These are phyloP conservation scores for Progne subis DNA, from an alignment of 2,113 vertebrate genomes.

Conservation along the genomic window DNA sequence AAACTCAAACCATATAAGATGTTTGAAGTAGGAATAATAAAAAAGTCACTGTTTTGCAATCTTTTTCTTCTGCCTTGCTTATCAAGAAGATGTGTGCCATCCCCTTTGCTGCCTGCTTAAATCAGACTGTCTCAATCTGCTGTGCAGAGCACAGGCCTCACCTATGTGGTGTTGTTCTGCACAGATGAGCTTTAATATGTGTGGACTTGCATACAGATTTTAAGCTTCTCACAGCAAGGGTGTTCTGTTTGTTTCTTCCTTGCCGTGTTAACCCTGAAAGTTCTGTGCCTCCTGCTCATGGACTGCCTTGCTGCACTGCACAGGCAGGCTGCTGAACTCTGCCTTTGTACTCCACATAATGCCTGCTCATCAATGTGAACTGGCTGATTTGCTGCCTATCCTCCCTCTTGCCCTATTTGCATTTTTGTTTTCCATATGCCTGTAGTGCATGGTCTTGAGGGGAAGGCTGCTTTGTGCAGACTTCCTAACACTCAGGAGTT, in stretches of 20 bases:
- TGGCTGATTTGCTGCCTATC: neutral
- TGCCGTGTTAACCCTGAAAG: neutral
- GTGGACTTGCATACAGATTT: neutral
- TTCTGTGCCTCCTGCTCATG: neutral
- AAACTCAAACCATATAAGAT: neutral
- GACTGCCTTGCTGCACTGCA: neutral
- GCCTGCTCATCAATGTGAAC: neutral
- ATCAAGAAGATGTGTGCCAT: neutral
- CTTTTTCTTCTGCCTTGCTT: neutral
- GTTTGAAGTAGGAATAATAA: neutral
- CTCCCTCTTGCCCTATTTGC: neutral
- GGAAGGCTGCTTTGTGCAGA: neutral
- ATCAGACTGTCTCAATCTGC: neutral
- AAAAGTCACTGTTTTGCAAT: neutral
- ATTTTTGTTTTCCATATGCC: neutral
- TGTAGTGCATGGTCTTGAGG: neutral
- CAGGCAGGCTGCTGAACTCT: neutral
- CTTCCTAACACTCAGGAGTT: neutral
- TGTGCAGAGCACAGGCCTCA: neutral
- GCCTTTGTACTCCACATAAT: neutral
- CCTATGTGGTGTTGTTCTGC: neutral
- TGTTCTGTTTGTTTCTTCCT: neutral
- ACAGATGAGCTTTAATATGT: neutral
- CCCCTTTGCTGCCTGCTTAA: neutral
- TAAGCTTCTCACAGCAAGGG: neutral